Evolutionary conservation across 2,113 vertebrate species (phyloP), one percentile per base, ranked within the genome.

Genomic region (Paradoxurus hermaphroditus): DNA sequence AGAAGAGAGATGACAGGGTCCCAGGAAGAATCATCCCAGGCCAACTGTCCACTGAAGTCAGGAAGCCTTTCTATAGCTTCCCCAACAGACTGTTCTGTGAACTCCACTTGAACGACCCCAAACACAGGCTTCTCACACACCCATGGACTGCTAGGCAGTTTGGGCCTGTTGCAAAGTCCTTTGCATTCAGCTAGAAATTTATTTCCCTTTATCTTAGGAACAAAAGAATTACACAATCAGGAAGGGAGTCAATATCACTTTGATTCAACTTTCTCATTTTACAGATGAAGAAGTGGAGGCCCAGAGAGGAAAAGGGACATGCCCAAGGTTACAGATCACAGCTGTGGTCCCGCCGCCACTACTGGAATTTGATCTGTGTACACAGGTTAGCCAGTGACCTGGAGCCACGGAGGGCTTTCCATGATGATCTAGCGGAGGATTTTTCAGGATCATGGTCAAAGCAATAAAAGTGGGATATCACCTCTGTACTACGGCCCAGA

Each of bases 21-120:
- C 46, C 41, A 23, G 29, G 7, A 68, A 41, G 27, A 39, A 59
- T 14, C 39, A 1, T 16, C 53, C 5, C 31, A 5, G 18, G 82
- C 36, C 85, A 25, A 9, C 0, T 18, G 34, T 10, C 70, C 29
- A 0, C 4, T 16, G 0, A 14, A 34, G 59, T 56, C 41, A 11
- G 34, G 36, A 44, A 56, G 77, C 4, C 19, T 56, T 21, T 41
- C 56, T 46, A 1, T 14, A 27, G n/a, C 15, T 65, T 29, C 19
- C 53, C 14, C 77, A 16, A 6, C 15, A 81, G 11, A 49, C 15
- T 46, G 36, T 31, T 18, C 65, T 19, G 9, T 1, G 5, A 49
- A 4, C 19, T 44, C 25, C 44, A 16, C 41, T 75, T 59, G 49
- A 85, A 68, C 88, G 36, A 63, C 49, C 27, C 51, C 62, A n/a